Conservation (phyloP, 2,797 vertebrate species). For the Scarus forsteni region DNA sequence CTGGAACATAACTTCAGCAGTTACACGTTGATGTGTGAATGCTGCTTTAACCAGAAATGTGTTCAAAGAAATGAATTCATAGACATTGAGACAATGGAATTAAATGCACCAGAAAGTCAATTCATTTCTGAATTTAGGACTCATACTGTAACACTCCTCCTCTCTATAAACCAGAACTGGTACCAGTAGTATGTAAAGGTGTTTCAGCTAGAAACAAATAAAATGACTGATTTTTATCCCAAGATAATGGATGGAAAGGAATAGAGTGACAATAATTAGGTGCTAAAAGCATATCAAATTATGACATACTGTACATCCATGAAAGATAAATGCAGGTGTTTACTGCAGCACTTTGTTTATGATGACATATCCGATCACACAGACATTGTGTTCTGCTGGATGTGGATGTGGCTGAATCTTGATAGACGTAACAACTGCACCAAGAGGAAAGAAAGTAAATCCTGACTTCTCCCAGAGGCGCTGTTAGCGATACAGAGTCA, state of each 20-base stretch:
- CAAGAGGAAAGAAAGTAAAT: slow-evolving; percentile 20
- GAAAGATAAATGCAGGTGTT: neutral
- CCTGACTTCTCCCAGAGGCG: slow-evolving; percentile 6
- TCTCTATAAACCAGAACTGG: no score
- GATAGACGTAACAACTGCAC: slow-evolving; percentile 34
- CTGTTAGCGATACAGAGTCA: slow-evolving; percentile 33
- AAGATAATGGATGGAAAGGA: neutral
- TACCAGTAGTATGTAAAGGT: no score
- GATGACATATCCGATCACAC: neutral
- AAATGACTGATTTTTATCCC: neutral
- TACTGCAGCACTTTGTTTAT: slow-evolving; percentile 4
- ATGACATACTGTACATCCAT: neutral
- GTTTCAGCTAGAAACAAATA: neutral
- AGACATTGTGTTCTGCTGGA: neutral
- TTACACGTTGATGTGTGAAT: no score
- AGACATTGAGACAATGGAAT: no score
- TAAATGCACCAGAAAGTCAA: no score
- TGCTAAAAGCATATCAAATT: neutral
- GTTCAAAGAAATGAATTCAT: no score
- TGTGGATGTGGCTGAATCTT: slow-evolving; percentile 12
- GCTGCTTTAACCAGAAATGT: no score
- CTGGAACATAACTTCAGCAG: no score
- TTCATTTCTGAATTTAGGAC: no score
- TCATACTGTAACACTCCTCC: no score
- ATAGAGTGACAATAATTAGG: neutral